Conservation (phyloP, 2,113 vertebrate species). For the Cryptoleucopteryx plumbea region DNA sequence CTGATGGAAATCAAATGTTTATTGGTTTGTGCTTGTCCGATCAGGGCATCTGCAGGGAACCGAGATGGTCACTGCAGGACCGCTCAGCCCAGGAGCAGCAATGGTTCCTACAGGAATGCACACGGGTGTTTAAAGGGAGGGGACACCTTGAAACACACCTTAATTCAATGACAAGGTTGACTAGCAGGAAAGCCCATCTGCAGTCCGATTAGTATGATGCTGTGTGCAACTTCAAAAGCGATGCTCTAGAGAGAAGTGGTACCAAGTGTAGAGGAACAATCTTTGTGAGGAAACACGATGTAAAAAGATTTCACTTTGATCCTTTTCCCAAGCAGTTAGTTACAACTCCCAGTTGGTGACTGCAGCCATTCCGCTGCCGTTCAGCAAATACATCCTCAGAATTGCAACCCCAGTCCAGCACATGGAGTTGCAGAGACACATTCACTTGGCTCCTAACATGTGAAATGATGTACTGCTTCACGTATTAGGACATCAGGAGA, state of each 20-base stretch:
- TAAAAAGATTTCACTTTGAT: not conserved
- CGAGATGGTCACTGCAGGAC: not conserved
- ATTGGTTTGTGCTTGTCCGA: not conserved
- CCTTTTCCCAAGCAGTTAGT: not conserved
- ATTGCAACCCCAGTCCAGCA: not conserved
- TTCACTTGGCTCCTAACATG: rapidly evolving
- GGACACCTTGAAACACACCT: not conserved
- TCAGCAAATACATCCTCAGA: not conserved
- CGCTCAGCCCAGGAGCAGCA: not conserved
- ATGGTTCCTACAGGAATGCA: not conserved
- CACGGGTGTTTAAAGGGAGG: not conserved
- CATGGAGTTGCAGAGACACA: not conserved
- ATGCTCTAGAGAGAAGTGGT: not conserved
- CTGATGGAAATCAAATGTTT: not conserved
- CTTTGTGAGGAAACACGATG: not conserved
- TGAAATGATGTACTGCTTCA: not conserved
- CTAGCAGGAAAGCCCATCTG: not conserved
- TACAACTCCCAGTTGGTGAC: not conserved
- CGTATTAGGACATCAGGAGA: not conserved
- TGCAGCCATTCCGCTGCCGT: not conserved
- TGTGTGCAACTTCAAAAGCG: not conserved
- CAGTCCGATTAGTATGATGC: not conserved
- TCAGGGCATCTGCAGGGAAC: not conserved
- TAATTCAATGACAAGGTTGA: not conserved
- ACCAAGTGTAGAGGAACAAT: not conserved